Base-by-base conservation (phyloP, 92 coral and sea anemone genomes). In the Palythoa heliodiscus region DNA sequence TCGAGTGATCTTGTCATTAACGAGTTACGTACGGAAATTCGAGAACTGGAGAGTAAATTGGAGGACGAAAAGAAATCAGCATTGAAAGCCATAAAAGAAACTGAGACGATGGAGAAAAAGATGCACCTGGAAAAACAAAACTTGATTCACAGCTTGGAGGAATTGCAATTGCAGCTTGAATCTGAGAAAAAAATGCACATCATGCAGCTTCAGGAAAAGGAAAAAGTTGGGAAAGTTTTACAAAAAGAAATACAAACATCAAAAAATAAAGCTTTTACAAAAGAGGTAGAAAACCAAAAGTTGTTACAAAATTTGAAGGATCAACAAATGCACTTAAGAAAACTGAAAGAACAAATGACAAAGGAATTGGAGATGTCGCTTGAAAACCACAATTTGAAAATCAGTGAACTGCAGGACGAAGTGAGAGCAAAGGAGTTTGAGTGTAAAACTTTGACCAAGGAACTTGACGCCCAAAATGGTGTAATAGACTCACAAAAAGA, bases 91-190 rank as follows among this genome's bases (percentile, higher is more conserved):
- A 70, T 52, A 48, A 84, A 84, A 76, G 93, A 87, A 71, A 25
- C 76, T 22, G 90, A 83, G 12, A 37, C 70, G 38, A 83, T 75
- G 50, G 90, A 87, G 11, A 71, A 86, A 25, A 78, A 87, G 81
- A 29, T 86, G 24, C 84, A 86, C 37, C 73, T 71, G 50, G 96
- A 93, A 60, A 84, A 86, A 20, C 91, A 88, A 35, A 83, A 83
- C 63, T 57, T 93, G 60, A 63, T 77, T 9, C 89, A 90, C 25
- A 87, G 85, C 47, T 39, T 93, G 35, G 93, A 93, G 91, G 89
- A 86, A 10, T 58, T 93, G 53, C 88, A 90, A 78, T 22, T 47
- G 0, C 88, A 87, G 15, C 48, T 83, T 23, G 66, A 86, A 1
- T 50, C 86, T 53, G 86, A 83, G 40, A 87, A 87, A 70, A 68